These are phyloP conservation scores for Pherbina coryleti DNA, from an alignment of 2,888 invertebrate genomes.

Conservation along the genomic window DNA sequence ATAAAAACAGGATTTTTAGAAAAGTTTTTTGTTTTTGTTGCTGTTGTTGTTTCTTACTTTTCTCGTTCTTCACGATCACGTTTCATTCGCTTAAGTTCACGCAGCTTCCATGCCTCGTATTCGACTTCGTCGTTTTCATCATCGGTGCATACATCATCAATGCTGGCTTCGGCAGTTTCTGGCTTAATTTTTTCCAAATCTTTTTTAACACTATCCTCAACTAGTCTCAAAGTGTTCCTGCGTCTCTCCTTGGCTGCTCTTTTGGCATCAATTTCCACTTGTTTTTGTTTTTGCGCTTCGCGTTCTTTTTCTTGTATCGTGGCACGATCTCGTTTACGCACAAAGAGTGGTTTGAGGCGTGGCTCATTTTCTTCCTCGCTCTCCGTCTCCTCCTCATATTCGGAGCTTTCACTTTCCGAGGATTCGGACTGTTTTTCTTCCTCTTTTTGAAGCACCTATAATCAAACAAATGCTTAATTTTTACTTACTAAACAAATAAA, in stretches of 20 bases:
- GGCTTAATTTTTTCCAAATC: constrained; percentile 78
- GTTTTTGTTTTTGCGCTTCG: constrained; percentile 86
- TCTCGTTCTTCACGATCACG: constrained; percentile 96
- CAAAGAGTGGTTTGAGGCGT: constrained; percentile 93
- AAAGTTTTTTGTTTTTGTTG: not conserved
- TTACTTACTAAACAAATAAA: not conserved
- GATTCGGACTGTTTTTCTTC: constrained; percentile 76
- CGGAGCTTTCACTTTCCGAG: constrained; percentile 80
- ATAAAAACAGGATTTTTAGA: not conserved
- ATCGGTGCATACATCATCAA: constrained; percentile 90
- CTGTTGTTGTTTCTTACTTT: constrained; percentile 74
- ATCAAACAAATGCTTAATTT: not conserved
- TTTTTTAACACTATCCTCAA: constrained; percentile 89
- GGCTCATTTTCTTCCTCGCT: constrained; percentile 93
- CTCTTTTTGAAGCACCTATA: constrained; percentile 68
- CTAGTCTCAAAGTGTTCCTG: constrained; percentile 87
- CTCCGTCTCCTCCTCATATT: constrained; percentile 86
- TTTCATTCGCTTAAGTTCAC: constrained; percentile 96
- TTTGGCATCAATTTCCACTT: constrained; percentile 85
- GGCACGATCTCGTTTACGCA: constrained; percentile 91
- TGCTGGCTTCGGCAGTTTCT: constrained; percentile 80
- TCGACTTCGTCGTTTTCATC: constrained; percentile 97
- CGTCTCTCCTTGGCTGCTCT: constrained; percentile 90
- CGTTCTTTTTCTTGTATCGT: constrained; percentile 96
- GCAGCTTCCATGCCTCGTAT: constrained; percentile 97